phyloP scores from a whole-genome alignment of 2,113 vertebrate genomes.

The Pogonocichla stellata region DNA sequence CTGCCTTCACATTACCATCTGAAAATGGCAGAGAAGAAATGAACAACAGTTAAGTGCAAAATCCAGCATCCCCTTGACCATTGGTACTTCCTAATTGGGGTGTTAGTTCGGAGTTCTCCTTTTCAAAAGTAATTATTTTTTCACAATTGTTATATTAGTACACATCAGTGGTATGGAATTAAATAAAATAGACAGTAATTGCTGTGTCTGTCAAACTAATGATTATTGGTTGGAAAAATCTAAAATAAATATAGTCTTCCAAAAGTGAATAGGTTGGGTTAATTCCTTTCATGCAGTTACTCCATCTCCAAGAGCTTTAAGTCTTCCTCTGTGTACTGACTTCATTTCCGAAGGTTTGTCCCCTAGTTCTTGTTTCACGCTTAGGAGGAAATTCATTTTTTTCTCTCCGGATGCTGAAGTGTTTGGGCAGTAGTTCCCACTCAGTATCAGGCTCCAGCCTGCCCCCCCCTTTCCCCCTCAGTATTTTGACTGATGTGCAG shows the following conservation, averaged over 20 bases:
- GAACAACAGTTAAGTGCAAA: neutral
- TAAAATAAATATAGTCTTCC: neutral
- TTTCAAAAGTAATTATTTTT: neutral
- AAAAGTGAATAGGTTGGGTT: neutral
- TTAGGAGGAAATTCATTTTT: neutral
- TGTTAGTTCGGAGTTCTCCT: neutral
- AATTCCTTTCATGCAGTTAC: neutral
- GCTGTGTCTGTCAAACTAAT: slow-evolving; percentile 31
- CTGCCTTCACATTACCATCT: neutral
- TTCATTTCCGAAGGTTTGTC: slow-evolving; percentile 18
- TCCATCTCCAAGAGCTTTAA: neutral
- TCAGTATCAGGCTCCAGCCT: neutral
- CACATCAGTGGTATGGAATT: neutral
- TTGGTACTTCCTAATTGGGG: neutral
- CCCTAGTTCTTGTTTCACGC: neutral
- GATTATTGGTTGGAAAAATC: slow-evolving; percentile 16
- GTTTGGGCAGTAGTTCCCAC: neutral
- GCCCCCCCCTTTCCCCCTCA: neutral
- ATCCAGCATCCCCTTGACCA: neutral
- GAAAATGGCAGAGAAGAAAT: neutral
- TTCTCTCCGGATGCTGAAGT: neutral
- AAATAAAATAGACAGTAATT: slow-evolving; percentile 51
- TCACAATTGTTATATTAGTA: slow-evolving; percentile 16
- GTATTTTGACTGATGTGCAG: neutral
- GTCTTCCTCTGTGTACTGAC: neutral